Evolutionary conservation across 2,888 invertebrate species (phyloP).

Genomic region (Steromphala cineraria): DNA sequence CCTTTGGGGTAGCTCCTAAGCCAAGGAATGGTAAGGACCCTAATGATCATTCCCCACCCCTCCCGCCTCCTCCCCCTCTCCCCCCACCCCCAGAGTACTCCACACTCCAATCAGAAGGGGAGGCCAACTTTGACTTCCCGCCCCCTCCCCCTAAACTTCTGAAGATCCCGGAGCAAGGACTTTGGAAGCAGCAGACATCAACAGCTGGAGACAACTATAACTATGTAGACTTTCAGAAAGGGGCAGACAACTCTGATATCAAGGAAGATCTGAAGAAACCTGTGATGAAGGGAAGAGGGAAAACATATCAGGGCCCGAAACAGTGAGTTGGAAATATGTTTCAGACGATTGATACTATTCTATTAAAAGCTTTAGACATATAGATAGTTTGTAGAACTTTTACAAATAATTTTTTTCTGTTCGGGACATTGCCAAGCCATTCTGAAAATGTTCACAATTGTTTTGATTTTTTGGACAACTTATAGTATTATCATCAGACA

Average conservation of each 20-base stretch:
- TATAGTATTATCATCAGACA: too few species aligned
- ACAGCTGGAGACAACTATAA: not conserved
- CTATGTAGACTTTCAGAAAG: conserved; percentile 15
- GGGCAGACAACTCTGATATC: not conserved
- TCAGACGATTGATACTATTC: not conserved
- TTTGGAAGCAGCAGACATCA: not conserved
- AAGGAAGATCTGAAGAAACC: not conserved
- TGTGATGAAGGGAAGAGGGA: not conserved
- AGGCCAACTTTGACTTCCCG: conserved; percentile 39
- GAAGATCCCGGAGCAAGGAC: not conserved
- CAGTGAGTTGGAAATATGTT: not conserved
- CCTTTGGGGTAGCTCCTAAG: not conserved
- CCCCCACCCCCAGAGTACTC: conserved; percentile 34
- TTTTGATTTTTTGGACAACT: too few species aligned
- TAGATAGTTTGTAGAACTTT: too few species aligned
- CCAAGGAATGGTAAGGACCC: not conserved
- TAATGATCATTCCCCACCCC: conserved; percentile 14
- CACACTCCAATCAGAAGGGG: conserved; percentile 14
- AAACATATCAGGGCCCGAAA: not conserved
- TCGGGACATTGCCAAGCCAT: too few species aligned
- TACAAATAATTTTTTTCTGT: too few species aligned
- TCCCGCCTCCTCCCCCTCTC: conserved; percentile 27
- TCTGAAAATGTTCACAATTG: too few species aligned
- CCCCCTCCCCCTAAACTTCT: conserved; percentile 34
- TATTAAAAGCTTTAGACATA: too few species aligned